Percentiles rank a stretch among this genome's conserved stretches.
These are phyloP conservation scores for Atrichornis clamosus DNA, from an alignment of 2,113 vertebrate species.

Conservation along the genomic window DNA sequence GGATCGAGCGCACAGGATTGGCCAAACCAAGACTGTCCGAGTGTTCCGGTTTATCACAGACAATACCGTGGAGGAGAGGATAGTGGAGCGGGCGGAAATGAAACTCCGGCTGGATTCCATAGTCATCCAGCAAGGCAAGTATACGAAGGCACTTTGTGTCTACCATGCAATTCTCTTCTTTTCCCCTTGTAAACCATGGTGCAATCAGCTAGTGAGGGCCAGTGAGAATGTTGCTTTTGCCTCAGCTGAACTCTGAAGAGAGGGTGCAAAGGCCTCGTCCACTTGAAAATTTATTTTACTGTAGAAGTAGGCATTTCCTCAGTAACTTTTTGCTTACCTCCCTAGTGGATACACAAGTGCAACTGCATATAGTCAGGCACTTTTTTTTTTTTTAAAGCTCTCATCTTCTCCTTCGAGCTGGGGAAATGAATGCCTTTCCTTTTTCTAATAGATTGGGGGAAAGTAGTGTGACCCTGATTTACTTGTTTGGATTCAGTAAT, in stretches of 20 bases:
- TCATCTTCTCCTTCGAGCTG: not conserved
- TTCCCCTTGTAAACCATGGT: not conserved
- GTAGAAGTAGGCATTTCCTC: not conserved
- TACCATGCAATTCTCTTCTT: not conserved
- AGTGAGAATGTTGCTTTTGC: not conserved
- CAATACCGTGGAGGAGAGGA: slow-evolving; percentile 96
- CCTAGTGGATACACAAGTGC: fast-evolving
- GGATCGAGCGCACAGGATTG: slow-evolving; percentile 98
- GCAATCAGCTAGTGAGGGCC: not conserved
- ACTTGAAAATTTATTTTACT: not conserved
- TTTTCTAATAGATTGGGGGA: not conserved
- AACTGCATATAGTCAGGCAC: not conserved
- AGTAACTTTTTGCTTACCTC: not conserved
- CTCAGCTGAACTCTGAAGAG: not conserved
- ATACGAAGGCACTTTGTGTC: fast-evolving
- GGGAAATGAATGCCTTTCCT: not conserved
- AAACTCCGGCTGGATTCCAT: slow-evolving; percentile 96
- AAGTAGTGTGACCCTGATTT: not conserved
- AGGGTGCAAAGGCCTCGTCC: not conserved
- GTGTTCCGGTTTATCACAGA: slow-evolving; percentile 98
- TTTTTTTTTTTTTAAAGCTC: not conserved
- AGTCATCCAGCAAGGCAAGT: slow-evolving; percentile 94
- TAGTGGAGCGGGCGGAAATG: slow-evolving; percentile 97
- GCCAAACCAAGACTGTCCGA: slow-evolving; percentile 93
- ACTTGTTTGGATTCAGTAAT: not conserved